Percentiles rank a stretch among this genome's conserved stretches.
Evolutionary conservation across 2,888 invertebrate genomes (phyloP).

Genomic region (Tuberolachnus salignus): DNA sequence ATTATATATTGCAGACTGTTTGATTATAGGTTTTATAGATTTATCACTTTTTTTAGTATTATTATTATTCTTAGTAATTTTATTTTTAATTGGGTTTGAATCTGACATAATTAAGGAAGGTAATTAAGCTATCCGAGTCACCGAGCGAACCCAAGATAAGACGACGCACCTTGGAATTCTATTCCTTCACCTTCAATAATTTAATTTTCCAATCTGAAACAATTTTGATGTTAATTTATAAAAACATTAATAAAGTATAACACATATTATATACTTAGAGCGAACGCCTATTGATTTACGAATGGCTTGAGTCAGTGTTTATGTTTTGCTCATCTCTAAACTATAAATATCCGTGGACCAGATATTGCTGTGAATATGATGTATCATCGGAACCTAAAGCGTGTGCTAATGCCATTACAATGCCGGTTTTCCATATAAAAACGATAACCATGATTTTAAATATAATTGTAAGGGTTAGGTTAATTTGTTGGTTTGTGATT

Average conservation of each 20-base stretch:
- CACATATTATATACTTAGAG: constrained; percentile 71
- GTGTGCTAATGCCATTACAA: constrained; percentile 95
- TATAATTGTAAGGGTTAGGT: too few relatives aligned
- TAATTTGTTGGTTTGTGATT: too few relatives aligned
- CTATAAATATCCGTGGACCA: constrained; percentile 98
- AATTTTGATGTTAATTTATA: background rate
- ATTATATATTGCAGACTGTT: too few relatives aligned
- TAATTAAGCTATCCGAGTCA: too few relatives aligned
- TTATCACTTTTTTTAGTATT: too few relatives aligned
- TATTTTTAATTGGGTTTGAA: too few relatives aligned
- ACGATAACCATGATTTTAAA: too few relatives aligned
- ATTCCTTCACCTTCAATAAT: constrained; percentile 99
- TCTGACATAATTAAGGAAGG: too few relatives aligned
- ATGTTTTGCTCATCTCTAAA: constrained; percentile 98
- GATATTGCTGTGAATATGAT: constrained; percentile 98
- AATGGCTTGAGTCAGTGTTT: constrained; percentile 94
- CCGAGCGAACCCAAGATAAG: too few relatives aligned
- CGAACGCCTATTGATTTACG: constrained; percentile 96
- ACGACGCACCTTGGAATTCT: constrained; percentile 91
- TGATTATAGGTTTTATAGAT: too few relatives aligned
- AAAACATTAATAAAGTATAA: background rate
- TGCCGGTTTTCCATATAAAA: constrained; percentile 91
- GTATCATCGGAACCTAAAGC: constrained; percentile 92
- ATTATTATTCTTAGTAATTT: too few relatives aligned
- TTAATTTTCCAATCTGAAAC: constrained; percentile 88